A percentile compares a stretch with the other conserved stretches of the same genome.
Conservation (phyloP, 1,140 invertebrate genomes). For the Pseudomyrmex gracilis region DNA sequence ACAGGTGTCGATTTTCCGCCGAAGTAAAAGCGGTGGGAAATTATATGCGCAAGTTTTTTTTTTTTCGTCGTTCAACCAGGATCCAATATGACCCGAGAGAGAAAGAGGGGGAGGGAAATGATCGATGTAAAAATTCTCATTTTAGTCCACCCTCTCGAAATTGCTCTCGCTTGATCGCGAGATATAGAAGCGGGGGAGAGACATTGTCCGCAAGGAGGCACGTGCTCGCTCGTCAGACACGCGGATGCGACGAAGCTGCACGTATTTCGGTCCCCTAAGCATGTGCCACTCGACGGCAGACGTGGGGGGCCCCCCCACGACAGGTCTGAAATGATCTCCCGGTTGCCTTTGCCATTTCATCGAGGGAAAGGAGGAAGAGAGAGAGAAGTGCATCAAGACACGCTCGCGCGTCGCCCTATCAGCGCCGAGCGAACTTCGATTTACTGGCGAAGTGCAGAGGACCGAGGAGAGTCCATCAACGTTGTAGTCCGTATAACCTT, state of each 20-base stretch:
- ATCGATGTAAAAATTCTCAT: background rate
- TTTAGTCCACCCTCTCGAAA: background rate
- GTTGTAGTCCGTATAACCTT: constrained; percentile 13
- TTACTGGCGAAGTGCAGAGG: background rate
- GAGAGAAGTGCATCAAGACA: background rate
- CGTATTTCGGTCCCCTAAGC: constrained; percentile 52
- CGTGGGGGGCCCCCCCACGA: background rate
- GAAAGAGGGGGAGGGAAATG: too few species aligned
- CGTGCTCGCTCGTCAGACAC: constrained; percentile 28
- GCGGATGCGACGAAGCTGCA: constrained; percentile 28
- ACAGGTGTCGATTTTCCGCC: constrained; percentile 26
- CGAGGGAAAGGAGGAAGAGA: constrained; percentile 1
- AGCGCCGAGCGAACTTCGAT: constrained; percentile 49
- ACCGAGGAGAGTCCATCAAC: constrained; percentile 9
- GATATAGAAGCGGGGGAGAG: background rate
- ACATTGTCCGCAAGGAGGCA: constrained; percentile 16
- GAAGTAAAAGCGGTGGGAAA: constrained; percentile 7
- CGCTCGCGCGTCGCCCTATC: constrained; percentile 5
- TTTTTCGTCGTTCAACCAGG: background rate
- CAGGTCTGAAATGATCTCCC: constrained; percentile 35
- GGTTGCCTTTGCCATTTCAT: constrained; percentile 33
- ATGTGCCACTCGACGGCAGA: constrained; percentile 35
- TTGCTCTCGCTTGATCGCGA: background rate
- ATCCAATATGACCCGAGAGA: background rate
- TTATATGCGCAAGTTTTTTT: background rate